Conservation (phyloP, 2,888 invertebrate species). For the Lordiphosa fenestrarum region DNA sequence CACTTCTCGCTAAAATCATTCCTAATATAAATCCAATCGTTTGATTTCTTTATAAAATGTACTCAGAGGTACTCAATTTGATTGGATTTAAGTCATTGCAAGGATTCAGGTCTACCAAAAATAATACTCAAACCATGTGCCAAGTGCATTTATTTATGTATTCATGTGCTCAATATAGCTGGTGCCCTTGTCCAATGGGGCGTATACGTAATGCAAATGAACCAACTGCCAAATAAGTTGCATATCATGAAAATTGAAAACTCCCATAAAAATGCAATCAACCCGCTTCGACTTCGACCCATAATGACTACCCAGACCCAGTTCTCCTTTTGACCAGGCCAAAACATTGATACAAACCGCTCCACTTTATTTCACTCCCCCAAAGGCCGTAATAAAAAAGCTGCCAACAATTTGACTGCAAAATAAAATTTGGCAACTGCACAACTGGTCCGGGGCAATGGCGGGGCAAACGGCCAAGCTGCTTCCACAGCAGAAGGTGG, state of each 20-base stretch:
- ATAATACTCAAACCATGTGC: no score
- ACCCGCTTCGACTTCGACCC: conserved; percentile 29
- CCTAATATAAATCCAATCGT: no score
- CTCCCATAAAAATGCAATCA: conserved; percentile 42
- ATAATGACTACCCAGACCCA: conserved; percentile 18
- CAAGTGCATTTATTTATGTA: no score
- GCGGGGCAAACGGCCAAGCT: conserved; percentile 49
- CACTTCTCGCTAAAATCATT: no score
- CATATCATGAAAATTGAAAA: conserved; percentile 45
- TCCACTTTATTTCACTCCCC: background rate
- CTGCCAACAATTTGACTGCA: conserved; percentile 71
- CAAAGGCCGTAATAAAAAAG: conserved; percentile 17
- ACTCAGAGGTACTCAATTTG: no score
- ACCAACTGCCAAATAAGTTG: conserved; percentile 5
- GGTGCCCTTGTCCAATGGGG: conserved; percentile 9
- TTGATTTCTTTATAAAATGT: no score
- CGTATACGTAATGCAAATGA: conserved; percentile 22
- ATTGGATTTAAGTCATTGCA: no score
- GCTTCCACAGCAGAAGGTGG: conserved; percentile 5
- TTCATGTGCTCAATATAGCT: background rate
- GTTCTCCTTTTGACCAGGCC: conserved; percentile 27
- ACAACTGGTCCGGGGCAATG: conserved; percentile 13
- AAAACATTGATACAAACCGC: conserved; percentile 24
- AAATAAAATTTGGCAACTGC: conserved; percentile 68
- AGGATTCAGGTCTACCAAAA: no score